Conservation (phyloP, 2,113 vertebrate genomes). For the Gymnobelideus leadbeateri region DNA sequence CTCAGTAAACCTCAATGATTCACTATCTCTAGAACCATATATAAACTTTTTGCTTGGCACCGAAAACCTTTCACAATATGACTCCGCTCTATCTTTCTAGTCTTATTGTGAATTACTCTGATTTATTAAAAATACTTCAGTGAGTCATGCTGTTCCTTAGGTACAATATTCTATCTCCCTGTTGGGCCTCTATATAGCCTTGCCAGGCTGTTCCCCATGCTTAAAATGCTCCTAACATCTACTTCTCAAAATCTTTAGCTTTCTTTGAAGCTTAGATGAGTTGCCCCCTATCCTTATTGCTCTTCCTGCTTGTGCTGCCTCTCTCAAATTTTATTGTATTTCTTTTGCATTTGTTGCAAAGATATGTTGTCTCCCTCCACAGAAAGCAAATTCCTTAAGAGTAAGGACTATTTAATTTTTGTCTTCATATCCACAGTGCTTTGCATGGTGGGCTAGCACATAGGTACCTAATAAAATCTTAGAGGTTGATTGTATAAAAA, state of each 20-base stretch:
- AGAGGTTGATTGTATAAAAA: not conserved
- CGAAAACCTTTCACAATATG: not conserved
- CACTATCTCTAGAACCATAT: not conserved
- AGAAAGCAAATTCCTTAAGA: not conserved
- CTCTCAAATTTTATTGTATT: not conserved
- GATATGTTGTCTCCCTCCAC: not conserved
- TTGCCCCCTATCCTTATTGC: not conserved
- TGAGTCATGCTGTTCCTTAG: not conserved
- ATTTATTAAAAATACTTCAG: not conserved
- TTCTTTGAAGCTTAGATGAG: not conserved
- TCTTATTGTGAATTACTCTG: not conserved
- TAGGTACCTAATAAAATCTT: not conserved
- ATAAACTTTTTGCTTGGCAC: not conserved
- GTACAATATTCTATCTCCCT: not conserved
- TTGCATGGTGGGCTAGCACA: not conserved
- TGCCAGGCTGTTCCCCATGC: not conserved
- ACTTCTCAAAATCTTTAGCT: not conserved
- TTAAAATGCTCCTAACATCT: not conserved
- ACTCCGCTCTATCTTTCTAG: not conserved
- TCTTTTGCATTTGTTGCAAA: not conserved
- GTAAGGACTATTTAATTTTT: not conserved
- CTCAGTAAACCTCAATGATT: not conserved
- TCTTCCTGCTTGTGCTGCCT: not conserved
- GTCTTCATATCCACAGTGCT: not conserved
- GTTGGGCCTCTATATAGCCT: not conserved